These are phyloP conservation scores for Eupelmus urozonus DNA, from an alignment of 2,888 invertebrate genomes.

Conservation along the genomic window DNA sequence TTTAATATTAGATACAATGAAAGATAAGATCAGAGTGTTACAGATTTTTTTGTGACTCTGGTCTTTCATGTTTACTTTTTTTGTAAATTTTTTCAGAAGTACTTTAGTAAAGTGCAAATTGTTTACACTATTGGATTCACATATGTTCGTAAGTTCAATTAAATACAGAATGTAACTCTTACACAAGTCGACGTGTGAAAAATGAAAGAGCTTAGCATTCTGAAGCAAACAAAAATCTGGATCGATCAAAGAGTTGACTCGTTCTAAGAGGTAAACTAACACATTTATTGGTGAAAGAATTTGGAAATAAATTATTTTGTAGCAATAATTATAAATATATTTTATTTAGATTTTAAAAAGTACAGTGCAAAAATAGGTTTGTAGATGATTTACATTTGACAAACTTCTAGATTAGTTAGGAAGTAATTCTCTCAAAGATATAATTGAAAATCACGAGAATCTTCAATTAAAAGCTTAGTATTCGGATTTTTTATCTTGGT, in stretches of 20 bases:
- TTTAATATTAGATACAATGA: constrained; percentile 10
- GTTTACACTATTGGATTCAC: constrained; percentile 42
- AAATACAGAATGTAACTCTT: constrained; percentile 10
- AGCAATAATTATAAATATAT: constrained; percentile 3
- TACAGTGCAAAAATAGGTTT: constrained; percentile 49
- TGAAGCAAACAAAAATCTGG: constrained; percentile 45
- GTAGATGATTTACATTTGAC: constrained; percentile 33
- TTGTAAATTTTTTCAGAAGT: constrained; percentile 55
- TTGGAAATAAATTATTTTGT: constrained; percentile 33
- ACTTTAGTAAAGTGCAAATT: constrained; percentile 43
- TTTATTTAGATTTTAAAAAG: constrained; percentile 34
- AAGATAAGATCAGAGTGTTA: constrained; percentile 33
- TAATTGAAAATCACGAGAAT: constrained; percentile 16
- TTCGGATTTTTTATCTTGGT: constrained; percentile 10
- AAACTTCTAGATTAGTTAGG: constrained; percentile 41
- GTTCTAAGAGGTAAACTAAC: constrained; percentile 44
- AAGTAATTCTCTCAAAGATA: constrained; percentile 7
- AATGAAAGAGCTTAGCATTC: constrained; percentile 32
- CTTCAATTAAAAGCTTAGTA: constrained; percentile 15
- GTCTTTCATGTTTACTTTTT: constrained; percentile 43
- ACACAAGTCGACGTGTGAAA: constrained; percentile 34
- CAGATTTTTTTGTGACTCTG: background rate
- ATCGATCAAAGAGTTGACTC: constrained; percentile 31
- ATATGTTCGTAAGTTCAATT: constrained; percentile 40
- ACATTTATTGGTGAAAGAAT: constrained; percentile 40